phyloP scores from a whole-genome alignment of 2,888 invertebrate genomes.

The Margaritifera margaritifera region DNA sequence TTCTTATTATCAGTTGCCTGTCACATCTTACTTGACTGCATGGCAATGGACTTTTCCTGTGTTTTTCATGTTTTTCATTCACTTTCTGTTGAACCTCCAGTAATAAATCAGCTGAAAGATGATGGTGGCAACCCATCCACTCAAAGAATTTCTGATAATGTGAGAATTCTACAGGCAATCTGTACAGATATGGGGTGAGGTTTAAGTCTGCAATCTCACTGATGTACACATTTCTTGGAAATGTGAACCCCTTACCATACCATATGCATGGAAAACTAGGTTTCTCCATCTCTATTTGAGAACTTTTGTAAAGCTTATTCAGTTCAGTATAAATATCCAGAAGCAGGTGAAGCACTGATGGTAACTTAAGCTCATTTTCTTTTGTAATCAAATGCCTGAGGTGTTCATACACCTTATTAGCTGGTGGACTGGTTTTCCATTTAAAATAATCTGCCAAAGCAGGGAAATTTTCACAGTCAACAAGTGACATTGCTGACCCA shows the following conservation, averaged over 20 bases:
- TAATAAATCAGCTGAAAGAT: conserved; percentile 3
- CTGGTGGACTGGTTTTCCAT: conserved; percentile 4
- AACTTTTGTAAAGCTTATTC: no score
- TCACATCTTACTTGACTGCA: not conserved
- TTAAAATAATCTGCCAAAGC: conserved; percentile 6
- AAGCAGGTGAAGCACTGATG: conserved; percentile 8
- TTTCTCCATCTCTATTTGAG: no score
- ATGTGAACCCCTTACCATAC: conserved; percentile 22
- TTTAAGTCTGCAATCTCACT: conserved; percentile 9
- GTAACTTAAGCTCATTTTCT: not conserved
- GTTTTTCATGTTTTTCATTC: conserved; percentile 6
- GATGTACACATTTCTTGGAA: conserved; percentile 6
- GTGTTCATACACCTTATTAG: conserved; percentile 12
- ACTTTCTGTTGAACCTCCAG: conserved; percentile 10
- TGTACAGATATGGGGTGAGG: conserved; percentile 19
- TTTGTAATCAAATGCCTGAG: not conserved
- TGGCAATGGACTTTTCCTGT: no score
- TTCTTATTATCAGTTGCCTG: not conserved
- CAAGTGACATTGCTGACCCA: conserved; percentile 19
- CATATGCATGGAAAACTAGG: not conserved
- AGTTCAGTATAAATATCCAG: conserved; percentile 1
- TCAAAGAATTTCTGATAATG: conserved; percentile 9
- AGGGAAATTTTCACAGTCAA: conserved; percentile 3
- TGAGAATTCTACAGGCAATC: conserved; percentile 16
- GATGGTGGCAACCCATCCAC: conserved; percentile 8